Evolutionary conservation across 1,140 invertebrate species (phyloP), one percentile per base, ranked within the genome.

Genomic region (Lordiphosa collinella): DNA sequence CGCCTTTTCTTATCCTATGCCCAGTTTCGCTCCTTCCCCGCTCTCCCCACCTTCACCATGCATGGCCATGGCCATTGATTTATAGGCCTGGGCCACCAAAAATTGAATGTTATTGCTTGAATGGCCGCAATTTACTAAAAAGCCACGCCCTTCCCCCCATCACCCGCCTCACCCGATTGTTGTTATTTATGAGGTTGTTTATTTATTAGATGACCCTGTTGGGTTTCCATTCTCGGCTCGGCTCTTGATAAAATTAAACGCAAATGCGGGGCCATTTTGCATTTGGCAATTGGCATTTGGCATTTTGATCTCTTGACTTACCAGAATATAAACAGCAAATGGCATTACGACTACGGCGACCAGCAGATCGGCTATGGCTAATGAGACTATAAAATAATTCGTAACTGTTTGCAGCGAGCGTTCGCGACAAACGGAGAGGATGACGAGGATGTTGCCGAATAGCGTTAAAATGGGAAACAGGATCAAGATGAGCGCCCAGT

Each of bases 291-390:
- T 34, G 29, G 29, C 25, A 11, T 47, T 32, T 13, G n/a, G 2
- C 22, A n/a, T 38, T 38, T 48, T 32, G 34, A 40, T 22, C 9
- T 11, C 13, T 13, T 2, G 10, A 92, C 95, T 95, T 90, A 98
- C 96, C 94, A 97, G 92, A 89, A 98, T 95, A 91, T 99, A 99
- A 73, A 99, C 97, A 54, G 96, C 98, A 89, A 98, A 98, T 9
- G 98, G 98, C 98, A 99, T 99, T 57, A 99, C 98, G 40, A 98
- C 93, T 4, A 97, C 94, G 18, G 97, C 98, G 2, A 99, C 98
- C 55, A 99, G 92, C 13, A 99, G 92, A 91, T 99, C 98, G 9
- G 98, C 98, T 7, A 99, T 93, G n/a, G 98, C 98, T 68, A 99
- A 91, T 60, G 96, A 98, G 66, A 99, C 97, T 88, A 99, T 99